Conservation (phyloP, 2,888 invertebrate species). For the Carpatolechia fugitivella region DNA sequence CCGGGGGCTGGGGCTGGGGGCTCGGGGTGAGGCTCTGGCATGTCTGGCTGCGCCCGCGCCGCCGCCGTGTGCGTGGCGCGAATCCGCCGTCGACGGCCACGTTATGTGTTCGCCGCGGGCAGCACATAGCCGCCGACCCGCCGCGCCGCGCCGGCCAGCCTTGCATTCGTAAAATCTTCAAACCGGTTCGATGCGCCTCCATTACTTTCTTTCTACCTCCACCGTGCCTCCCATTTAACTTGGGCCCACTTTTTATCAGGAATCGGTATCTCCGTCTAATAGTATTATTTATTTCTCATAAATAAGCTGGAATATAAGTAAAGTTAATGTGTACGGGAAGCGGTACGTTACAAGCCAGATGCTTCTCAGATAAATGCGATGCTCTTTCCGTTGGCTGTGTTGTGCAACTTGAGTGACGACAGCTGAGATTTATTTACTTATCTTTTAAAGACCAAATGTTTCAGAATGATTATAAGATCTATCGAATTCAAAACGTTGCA, state of each 20-base stretch:
- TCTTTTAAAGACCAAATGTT: no score
- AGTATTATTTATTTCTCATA: slow-evolving; percentile 80
- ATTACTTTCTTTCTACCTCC: slow-evolving; percentile 79
- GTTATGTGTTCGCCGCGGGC: slow-evolving; percentile 54
- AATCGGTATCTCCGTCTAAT: slow-evolving; percentile 79
- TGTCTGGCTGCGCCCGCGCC: no score
- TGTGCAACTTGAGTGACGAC: slow-evolving; percentile 59
- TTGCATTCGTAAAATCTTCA: slow-evolving; percentile 79
- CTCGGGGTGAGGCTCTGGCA: background rate
- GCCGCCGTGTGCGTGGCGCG: slow-evolving; percentile 66
- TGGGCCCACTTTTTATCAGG: slow-evolving; percentile 78
- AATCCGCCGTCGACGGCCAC: slow-evolving; percentile 58
- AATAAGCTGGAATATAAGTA: slow-evolving; percentile 75
- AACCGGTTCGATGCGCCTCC: slow-evolving; percentile 78
- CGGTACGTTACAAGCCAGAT: slow-evolving; percentile 71
- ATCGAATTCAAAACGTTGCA: no score
- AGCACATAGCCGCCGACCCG: slow-evolving; percentile 7
- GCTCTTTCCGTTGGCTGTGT: slow-evolving; percentile 51
- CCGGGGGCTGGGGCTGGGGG: no score
- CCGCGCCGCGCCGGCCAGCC: slow-evolving; percentile 58
- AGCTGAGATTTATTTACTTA: slow-evolving; percentile 43
- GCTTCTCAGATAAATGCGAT: slow-evolving; percentile 63
- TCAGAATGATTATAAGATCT: no score
- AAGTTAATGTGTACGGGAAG: slow-evolving; percentile 73
- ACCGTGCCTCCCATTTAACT: slow-evolving; percentile 78